These are phyloP conservation scores for Takifugu rubripes DNA, from an alignment of 2,797 vertebrate genomes.

Conservation along the genomic window DNA sequence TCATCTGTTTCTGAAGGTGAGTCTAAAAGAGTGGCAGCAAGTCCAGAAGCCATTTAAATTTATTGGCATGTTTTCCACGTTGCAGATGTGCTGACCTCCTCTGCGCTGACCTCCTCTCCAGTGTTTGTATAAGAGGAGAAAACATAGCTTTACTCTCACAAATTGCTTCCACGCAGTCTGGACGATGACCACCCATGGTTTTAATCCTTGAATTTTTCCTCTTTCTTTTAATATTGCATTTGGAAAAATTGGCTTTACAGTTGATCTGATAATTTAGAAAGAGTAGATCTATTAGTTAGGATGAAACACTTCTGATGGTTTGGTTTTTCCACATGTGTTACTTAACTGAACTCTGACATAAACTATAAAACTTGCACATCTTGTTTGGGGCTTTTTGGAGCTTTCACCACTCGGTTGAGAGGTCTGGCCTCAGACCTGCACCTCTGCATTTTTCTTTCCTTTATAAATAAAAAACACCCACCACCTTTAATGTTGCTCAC, in stretches of 20 bases:
- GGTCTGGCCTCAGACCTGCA: not conserved
- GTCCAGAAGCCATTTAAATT: too few relatives aligned
- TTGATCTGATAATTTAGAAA: too few relatives aligned
- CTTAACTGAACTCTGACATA: not conserved
- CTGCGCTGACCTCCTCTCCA: not conserved
- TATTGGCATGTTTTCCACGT: too few relatives aligned
- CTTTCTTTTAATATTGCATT: constrained; percentile 10
- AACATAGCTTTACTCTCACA: constrained; percentile 55
- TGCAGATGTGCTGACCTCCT: not conserved
- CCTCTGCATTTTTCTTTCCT: too few relatives aligned
- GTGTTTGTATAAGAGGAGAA: constrained; percentile 20
- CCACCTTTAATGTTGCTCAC: too few relatives aligned
- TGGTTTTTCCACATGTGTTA: not conserved
- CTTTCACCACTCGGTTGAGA: not conserved
- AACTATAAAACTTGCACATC: not conserved
- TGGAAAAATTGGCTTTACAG: not conserved
- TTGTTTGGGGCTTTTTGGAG: constrained; percentile 1
- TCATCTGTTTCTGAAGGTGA: constrained; percentile 23
- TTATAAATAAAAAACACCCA: too few relatives aligned
- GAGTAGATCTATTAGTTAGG: not conserved
- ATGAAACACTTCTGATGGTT: not conserved
- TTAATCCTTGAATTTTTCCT: constrained; percentile 13
- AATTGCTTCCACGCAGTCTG: constrained; percentile 38
- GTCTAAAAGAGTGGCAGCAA: not conserved
- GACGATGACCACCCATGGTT: constrained; percentile 43